Evolutionary conservation across 2,888 invertebrate genomes (phyloP).

Genomic region (Epicampocera succincta): DNA sequence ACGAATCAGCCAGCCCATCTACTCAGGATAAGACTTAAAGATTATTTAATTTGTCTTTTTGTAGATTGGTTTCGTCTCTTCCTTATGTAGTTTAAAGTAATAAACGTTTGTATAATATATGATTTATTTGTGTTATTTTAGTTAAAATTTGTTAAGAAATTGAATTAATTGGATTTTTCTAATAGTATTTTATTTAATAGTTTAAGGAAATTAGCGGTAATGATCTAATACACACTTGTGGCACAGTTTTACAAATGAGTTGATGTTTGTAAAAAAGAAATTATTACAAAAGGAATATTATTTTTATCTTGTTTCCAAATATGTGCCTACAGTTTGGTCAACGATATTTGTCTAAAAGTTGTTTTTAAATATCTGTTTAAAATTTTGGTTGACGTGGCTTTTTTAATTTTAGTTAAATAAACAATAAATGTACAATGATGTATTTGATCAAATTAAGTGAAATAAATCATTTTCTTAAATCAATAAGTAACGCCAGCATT

Average conservation of each 20-base stretch:
- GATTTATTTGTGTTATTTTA: background rate
- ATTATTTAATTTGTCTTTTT: background rate
- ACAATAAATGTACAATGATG: conserved; percentile 57
- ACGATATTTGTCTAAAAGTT: background rate
- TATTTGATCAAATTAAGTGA: conserved; percentile 44
- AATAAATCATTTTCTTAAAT: background rate
- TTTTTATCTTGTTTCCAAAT: too few species aligned
- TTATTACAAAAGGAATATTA: too few species aligned
- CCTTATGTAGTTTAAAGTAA: background rate
- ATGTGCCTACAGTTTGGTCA: background rate
- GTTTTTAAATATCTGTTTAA: conserved; percentile 7
- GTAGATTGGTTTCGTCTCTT: conserved; percentile 1
- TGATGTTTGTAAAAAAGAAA: too few species aligned
- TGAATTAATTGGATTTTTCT: background rate
- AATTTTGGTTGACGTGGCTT: conserved; percentile 26
- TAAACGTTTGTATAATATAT: background rate
- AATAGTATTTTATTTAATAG: too few species aligned
- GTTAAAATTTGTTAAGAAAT: too few species aligned
- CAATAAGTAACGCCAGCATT: too few species aligned
- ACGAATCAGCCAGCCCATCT: background rate
- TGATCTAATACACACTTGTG: too few species aligned
- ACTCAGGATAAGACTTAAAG: conserved; percentile 30
- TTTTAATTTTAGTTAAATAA: conserved; percentile 33
- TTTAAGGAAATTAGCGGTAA: too few species aligned
- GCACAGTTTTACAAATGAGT: too few species aligned